phyloP scores from a whole-genome alignment of 2,113 vertebrate genomes.

The Brachyistius frenatus region DNA sequence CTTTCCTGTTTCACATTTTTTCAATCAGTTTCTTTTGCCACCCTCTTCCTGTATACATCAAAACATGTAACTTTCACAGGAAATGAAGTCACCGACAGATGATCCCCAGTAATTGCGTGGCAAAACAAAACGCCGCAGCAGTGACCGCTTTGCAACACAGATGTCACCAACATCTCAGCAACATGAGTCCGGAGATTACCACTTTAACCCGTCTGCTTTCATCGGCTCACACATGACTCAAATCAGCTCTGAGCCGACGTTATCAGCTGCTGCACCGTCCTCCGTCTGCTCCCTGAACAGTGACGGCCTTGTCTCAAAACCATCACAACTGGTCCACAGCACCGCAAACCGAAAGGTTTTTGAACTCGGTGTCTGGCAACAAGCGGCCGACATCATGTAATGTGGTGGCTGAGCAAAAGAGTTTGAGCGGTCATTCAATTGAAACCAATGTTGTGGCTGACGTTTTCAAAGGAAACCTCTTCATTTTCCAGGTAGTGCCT shows the following conservation, averaged over 20 bases:
- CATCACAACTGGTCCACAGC: conserved; percentile 52
- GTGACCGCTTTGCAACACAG: neutral
- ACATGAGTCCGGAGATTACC: conserved; percentile 11
- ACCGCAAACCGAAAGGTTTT: conserved; percentile 25
- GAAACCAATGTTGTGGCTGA: neutral
- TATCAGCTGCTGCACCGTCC: conserved; percentile 53
- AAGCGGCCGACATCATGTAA: conserved; percentile 19
- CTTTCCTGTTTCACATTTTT: too few species aligned
- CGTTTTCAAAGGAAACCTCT: conserved; percentile 38
- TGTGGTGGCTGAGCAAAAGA: neutral
- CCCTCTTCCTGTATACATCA: too few species aligned
- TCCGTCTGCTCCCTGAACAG: conserved; percentile 33
- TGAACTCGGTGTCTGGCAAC: conserved; percentile 52
- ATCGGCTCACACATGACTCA: conserved; percentile 49
- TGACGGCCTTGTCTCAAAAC: conserved; percentile 59
- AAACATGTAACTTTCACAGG: conserved; percentile 14
- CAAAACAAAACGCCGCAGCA: too few species aligned
- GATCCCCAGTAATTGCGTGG: neutral
- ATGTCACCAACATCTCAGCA: conserved; percentile 49
- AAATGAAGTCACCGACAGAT: conserved; percentile 24
- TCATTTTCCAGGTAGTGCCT: conserved; percentile 33
- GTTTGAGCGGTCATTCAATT: neutral
- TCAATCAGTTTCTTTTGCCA: too few species aligned
- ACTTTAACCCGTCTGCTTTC: conserved; percentile 32
- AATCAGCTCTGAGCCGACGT: conserved; percentile 11